phyloP scores from a whole-genome alignment of 1,140 invertebrate species.

The Euura lappo region DNA sequence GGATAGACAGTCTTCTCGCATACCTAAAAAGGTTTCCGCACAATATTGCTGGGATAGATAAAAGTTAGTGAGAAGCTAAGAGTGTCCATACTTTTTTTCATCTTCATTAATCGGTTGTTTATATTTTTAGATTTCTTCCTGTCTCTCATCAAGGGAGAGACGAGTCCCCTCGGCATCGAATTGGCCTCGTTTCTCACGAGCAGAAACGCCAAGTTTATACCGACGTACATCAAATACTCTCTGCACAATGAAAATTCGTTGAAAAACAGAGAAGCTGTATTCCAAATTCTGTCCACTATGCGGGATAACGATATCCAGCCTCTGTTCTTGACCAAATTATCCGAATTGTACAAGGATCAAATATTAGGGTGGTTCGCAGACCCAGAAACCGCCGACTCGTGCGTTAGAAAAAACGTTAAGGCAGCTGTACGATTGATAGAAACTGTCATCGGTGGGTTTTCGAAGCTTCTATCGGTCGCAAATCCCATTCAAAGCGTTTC shows the following conservation, averaged over 20 bases:
- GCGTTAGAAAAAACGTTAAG: conserved; percentile 44
- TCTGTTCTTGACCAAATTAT: conserved; percentile 44
- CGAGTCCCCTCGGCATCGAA: conserved; percentile 33
- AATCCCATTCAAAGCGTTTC: too few species aligned
- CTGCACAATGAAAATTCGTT: conserved; percentile 31
- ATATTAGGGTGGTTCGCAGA: conserved; percentile 42
- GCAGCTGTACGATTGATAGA: conserved; percentile 46
- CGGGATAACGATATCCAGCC: conserved; percentile 42
- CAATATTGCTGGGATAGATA: conserved; percentile 56
- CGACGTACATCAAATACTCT: conserved; percentile 37
- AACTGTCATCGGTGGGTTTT: conserved; percentile 38
- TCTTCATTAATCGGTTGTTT: conserved; percentile 1
- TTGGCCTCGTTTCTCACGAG: conserved; percentile 42
- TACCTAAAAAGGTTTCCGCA: conserved; percentile 68
- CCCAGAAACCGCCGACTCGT: conserved; percentile 32
- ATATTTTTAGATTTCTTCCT: conserved; percentile 41
- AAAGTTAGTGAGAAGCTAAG: conserved; percentile 32
- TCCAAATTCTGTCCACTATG: conserved; percentile 46
- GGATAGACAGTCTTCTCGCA: conserved; percentile 61
- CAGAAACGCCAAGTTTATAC: conserved; percentile 38
- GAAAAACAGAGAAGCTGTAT: conserved; percentile 37
- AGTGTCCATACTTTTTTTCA: conserved; percentile 16
- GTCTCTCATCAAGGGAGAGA: conserved; percentile 33
- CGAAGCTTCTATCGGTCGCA: not conserved
- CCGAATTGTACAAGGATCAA: conserved; percentile 34